These are phyloP conservation scores for Centropus bengalensis DNA, from an alignment of 2,113 vertebrate species.

Conservation along the genomic window DNA sequence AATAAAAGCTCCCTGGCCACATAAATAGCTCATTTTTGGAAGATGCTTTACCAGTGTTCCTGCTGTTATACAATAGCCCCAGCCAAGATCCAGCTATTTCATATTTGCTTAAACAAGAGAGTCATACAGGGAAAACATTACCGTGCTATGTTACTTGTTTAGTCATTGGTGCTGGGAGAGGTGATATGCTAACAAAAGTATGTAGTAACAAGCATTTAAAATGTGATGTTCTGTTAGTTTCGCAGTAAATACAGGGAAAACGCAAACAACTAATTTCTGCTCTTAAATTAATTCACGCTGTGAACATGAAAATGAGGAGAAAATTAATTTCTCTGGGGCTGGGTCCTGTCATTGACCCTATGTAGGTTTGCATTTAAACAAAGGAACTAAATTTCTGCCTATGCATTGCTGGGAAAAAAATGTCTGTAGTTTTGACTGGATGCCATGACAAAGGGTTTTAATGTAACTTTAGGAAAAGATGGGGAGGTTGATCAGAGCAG, in stretches of 20 bases:
- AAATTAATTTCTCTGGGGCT: not conserved
- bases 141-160: conserved; percentile 7
- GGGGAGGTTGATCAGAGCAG: conserved; percentile 29
- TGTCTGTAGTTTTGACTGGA: not conserved
- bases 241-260: conserved; percentile 10
- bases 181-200: conserved; percentile 26
- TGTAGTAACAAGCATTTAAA: not conserved
- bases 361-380: not conserved
- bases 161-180: conserved; percentile 49
- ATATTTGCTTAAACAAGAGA: conserved; percentile 43
- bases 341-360: not conserved
- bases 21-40: conserved; percentile 69
- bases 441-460: not conserved
- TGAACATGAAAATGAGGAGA: not conserved
- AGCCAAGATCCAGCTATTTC: conserved; percentile 62
- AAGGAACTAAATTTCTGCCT: conserved; percentile 11
- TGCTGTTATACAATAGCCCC: conserved; percentile 56
- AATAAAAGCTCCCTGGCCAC: conserved; percentile 3
- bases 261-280: not conserved
- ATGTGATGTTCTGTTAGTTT: not conserved
- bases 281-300: conserved; percentile 16
- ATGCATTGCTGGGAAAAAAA: not conserved
- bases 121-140: conserved; percentile 24
- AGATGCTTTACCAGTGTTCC: conserved; percentile 62
- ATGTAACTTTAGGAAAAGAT: conserved; percentile 25